A percentile compares a stretch with the other conserved stretches of the same genome.
Evolutionary conservation across 2,797 vertebrate species (phyloP).

Genomic region (Malurus splendens): DNA sequence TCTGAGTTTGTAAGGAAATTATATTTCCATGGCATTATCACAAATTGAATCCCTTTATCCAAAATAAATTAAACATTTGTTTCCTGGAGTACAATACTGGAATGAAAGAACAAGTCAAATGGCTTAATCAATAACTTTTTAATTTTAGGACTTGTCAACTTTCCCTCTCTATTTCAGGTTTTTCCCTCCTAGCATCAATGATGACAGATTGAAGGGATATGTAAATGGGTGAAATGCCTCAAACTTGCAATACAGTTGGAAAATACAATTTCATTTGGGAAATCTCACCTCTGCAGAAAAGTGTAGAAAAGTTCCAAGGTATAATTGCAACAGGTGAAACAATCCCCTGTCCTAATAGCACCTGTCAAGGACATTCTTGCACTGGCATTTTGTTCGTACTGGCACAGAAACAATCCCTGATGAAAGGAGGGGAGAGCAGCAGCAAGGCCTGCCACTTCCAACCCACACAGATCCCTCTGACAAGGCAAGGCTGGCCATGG

Average conservation of each 20-base stretch:
- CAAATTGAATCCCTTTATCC: constrained; percentile 55
- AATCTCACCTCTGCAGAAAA: constrained; percentile 11
- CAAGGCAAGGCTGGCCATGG: neutral
- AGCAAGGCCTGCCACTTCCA: neutral
- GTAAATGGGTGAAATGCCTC: constrained; percentile 22
- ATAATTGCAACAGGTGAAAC: constrained; percentile 15
- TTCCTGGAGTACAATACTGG: constrained; percentile 43
- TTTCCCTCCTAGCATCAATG: neutral
- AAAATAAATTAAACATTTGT: constrained; percentile 55
- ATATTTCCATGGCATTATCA: constrained; percentile 43
- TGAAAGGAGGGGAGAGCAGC: neutral
- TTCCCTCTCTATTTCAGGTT: constrained; percentile 2
- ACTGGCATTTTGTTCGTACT: neutral
- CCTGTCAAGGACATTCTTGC: neutral
- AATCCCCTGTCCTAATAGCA: neutral
- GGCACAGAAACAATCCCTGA: neutral
- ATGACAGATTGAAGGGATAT: constrained; percentile 23
- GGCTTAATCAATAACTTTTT: constrained; percentile 51
- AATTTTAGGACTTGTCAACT: constrained; percentile 56
- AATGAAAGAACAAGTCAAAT: constrained; percentile 54
- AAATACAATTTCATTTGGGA: constrained; percentile 24
- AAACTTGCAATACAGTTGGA: neutral
- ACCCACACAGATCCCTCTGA: neutral
- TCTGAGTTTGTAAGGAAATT: constrained; percentile 22
- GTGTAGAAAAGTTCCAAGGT: neutral